phyloP scores from a whole-genome alignment of 2,888 invertebrate species.

The Meganola albula region DNA sequence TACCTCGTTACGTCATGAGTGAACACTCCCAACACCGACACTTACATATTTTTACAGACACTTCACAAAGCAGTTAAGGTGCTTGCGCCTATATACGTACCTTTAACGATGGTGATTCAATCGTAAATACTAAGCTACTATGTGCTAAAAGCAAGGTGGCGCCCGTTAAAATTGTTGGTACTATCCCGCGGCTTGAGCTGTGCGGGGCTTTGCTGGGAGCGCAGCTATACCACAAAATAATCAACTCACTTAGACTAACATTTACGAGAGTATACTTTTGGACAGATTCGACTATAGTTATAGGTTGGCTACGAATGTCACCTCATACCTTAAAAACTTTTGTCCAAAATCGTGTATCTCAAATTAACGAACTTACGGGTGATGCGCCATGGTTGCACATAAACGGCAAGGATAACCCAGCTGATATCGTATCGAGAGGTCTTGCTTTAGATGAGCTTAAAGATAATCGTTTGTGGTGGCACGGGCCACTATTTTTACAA shows the following conservation, averaged over 20 bases:
- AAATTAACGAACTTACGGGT: conserved; percentile 24
- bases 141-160: conserved; percentile 30
- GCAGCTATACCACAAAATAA: conserved; percentile 12
- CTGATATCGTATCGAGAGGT: background rate
- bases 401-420: background rate
- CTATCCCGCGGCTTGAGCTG: conserved; percentile 31
- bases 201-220: conserved; percentile 24
- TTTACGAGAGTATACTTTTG: conserved; percentile 14
- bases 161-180: conserved; percentile 22
- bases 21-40: conserved; percentile 17
- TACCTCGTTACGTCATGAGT: conserved; percentile 22
- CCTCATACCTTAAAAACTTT: conserved; percentile 20
- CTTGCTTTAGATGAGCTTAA: conserved; percentile 1
- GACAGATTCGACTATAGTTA: conserved; percentile 26
- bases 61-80: conserved; percentile 26
- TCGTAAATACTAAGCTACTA: conserved; percentile 18
- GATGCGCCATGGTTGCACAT: conserved; percentile 2
- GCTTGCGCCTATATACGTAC: conserved; percentile 29
- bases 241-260: conserved; percentile 10
- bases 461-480: conserved; percentile 16
- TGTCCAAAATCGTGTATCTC: conserved; percentile 22
- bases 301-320: conserved; percentile 22
- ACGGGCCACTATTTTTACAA: conserved; percentile 15
- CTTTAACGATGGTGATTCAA: conserved; percentile 5
- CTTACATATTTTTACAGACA: conserved; percentile 30